Percentiles rank a stretch among this genome's conserved stretches.
These are phyloP conservation scores for Gnathonemus longibarbis DNA, from an alignment of 2,113 vertebrate species.

Conservation along the genomic window DNA sequence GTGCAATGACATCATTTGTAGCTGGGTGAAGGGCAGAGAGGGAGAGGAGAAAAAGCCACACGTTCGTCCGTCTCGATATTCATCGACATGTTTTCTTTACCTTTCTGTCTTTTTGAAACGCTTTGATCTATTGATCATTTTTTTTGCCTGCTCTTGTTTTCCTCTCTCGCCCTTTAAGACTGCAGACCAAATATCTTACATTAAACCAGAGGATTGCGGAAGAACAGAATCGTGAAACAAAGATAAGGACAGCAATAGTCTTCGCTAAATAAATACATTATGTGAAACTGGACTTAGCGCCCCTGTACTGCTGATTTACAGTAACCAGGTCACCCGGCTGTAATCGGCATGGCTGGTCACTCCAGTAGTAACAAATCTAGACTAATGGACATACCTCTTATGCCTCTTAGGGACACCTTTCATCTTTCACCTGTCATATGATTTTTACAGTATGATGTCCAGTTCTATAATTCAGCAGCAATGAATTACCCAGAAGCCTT, in stretches of 20 bases:
- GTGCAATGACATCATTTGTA: slow-evolving; percentile 64
- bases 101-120: neutral
- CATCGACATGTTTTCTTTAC: neutral
- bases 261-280: neutral
- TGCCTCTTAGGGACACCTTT: neutral
- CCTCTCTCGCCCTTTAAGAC: neutral
- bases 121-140: neutral
- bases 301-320: neutral
- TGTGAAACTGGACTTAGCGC: neutral
- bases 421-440: neutral
- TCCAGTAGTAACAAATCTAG: neutral
- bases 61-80: neutral
- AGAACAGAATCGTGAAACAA: neutral
- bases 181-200: neutral
- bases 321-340: neutral
- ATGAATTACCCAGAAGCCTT: neutral
- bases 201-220: neutral
- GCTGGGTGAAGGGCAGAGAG: slow-evolving; percentile 55
- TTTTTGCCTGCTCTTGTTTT: neutral
- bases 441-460: neutral
- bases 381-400: neutral
- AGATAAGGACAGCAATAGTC: neutral
- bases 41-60: slow-evolving; percentile 50
- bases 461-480: neutral
- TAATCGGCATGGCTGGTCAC: neutral